Conservation (phyloP, 1,140 invertebrate species). For the Amyelois transitella region DNA sequence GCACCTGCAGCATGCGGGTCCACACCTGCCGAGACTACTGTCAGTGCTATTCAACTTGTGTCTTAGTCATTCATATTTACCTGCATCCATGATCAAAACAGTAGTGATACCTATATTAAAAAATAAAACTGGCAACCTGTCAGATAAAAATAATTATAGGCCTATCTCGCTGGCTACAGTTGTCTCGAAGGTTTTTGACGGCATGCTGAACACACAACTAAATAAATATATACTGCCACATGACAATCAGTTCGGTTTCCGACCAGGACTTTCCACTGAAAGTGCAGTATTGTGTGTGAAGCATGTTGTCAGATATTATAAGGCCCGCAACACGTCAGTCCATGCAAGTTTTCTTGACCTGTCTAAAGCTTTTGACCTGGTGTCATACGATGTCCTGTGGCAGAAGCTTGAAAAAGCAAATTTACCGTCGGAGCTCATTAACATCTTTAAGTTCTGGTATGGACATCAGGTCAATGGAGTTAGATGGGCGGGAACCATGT, state of each 20-base stretch:
- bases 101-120: too few species aligned
- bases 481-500: constrained; percentile 10
- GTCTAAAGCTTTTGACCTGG: constrained; percentile 1
- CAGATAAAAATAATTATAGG: too few species aligned
- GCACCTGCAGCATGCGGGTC: not conserved
- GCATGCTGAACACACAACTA: not conserved
- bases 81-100: too few species aligned
- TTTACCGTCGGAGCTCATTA: not conserved
- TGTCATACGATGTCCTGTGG: constrained; percentile 2
- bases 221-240: constrained; percentile 1
- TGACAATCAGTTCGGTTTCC: constrained; percentile 14
- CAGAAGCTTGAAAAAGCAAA: not conserved
- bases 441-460: not conserved
- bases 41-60: too few species aligned
- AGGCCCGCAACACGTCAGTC: not conserved
- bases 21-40: not conserved
- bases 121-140: too few species aligned
- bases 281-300: constrained; percentile 10
- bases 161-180: not conserved
- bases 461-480: constrained; percentile 6
- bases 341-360: not conserved
- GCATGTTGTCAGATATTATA: constrained; percentile 15
- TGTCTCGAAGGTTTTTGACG: not conserved
- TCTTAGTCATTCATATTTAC: too few species aligned
- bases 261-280: constrained; percentile 8